phyloP scores from a whole-genome alignment of 2,888 invertebrate genomes.

The Drosophila dives region DNA sequence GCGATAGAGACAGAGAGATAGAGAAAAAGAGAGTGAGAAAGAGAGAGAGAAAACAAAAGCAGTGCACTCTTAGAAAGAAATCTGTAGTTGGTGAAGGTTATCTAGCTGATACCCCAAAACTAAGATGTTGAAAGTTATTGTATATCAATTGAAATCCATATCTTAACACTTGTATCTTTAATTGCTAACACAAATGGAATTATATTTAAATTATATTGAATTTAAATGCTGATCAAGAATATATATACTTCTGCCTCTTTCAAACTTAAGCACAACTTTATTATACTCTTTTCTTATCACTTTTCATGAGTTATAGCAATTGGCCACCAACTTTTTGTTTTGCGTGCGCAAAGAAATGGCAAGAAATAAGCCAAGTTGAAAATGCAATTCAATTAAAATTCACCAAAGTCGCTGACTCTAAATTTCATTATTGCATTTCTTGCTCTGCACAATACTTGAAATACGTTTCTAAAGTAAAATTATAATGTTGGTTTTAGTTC shows the following conservation, averaged over 20 bases:
- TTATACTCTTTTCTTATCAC: neutral
- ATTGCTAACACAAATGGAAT: neutral
- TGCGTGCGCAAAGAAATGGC: neutral
- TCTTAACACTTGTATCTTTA: neutral
- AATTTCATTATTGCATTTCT: neutral
- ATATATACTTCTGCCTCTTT: neutral
- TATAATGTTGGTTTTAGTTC: slow-evolving; percentile 28
- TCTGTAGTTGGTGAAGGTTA: neutral
- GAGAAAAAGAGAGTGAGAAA: neutral
- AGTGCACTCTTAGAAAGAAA: slow-evolving; percentile 7
- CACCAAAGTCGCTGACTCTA: neutral
- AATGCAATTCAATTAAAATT: slow-evolving; percentile 53
- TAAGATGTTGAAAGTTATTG: too few relatives aligned
- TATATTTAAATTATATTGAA: neutral
- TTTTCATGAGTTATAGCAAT: slow-evolving; percentile 4
- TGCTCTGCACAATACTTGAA: slow-evolving; percentile 10
- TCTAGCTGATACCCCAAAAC: neutral
- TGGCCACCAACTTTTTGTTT: slow-evolving; percentile 43
- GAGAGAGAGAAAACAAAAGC: neutral
- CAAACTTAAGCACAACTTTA: neutral
- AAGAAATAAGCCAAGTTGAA: slow-evolving; percentile 24
- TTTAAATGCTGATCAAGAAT: neutral
- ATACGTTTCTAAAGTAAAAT: slow-evolving; percentile 15
- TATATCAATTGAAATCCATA: neutral
- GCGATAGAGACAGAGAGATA: neutral